Evolutionary conservation across 2,113 vertebrate species (phyloP).

Genomic region (Paralichthys olivaceus): DNA sequence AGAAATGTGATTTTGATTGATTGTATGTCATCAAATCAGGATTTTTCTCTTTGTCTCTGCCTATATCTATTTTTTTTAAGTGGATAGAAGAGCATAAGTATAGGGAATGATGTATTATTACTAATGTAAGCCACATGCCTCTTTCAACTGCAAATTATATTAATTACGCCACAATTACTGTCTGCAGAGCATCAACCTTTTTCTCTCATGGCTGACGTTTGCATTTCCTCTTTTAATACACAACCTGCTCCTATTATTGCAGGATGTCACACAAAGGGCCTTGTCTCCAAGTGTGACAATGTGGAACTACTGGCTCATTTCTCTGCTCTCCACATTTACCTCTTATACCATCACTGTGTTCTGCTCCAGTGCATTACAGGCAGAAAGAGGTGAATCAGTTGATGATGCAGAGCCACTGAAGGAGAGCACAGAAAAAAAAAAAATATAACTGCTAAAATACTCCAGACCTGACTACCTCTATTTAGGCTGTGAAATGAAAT

Average conservation of each 20-base stretch:
- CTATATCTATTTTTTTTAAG: not conserved
- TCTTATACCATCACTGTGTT: conserved; percentile 24
- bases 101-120: not conserved
- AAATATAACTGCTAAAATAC: conserved; percentile 40
- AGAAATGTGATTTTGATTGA: not conserved
- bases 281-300: conserved; percentile 36
- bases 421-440: not conserved
- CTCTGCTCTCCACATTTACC: conserved; percentile 16
- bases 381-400: conserved; percentile 52
- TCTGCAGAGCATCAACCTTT: not conserved
- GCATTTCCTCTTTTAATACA: not conserved
- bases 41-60: not conserved
- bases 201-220: not conserved
- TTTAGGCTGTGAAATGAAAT: conserved; percentile 47
- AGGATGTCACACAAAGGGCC: conserved; percentile 27
- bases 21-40: not conserved
- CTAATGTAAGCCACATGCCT: conserved; percentile 23
- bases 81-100: not conserved
- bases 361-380: conserved; percentile 44
- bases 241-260: conserved; percentile 24
- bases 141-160: conserved; percentile 37
- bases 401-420: conserved; percentile 43
- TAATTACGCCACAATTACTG: conserved; percentile 38
- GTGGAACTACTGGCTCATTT: conserved; percentile 40
- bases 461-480: conserved; percentile 23